Conservation (phyloP, 2,113 vertebrate species). For the Aspidoscelis tigris region DNA sequence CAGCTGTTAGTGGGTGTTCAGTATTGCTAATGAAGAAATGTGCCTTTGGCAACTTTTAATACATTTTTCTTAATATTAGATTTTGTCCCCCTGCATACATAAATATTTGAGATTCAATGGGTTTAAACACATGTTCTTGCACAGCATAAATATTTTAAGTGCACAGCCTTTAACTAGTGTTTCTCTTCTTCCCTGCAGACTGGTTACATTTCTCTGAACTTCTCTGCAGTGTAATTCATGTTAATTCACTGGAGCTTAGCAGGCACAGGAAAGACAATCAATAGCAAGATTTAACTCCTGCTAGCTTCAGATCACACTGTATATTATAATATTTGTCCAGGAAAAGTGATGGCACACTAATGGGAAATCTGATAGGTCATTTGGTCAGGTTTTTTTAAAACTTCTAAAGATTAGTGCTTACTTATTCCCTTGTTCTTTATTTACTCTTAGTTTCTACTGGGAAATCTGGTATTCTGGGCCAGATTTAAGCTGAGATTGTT, state of each 20-base stretch:
- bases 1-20: slow-evolving; percentile 22
- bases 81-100: slow-evolving; percentile 17
- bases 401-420: neutral
- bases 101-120: slow-evolving; percentile 50
- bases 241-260: slow-evolving; percentile 30
- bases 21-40: slow-evolving; percentile 45
- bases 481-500: neutral
- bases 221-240: neutral
- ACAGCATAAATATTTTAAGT: slow-evolving; percentile 47
- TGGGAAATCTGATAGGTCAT: neutral
- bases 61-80: slow-evolving; percentile 48
- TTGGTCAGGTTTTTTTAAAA: fast-evolving
- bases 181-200: slow-evolving; percentile 10
- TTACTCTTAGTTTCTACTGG: neutral
- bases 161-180: neutral
- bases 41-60: slow-evolving; percentile 54
- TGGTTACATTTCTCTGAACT: slow-evolving; percentile 14
- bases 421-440: neutral
- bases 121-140: slow-evolving; percentile 43
- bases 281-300: slow-evolving; percentile 45
- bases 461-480: neutral
- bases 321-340: slow-evolving; percentile 4
- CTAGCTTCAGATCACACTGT: slow-evolving; percentile 18
- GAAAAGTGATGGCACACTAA: slow-evolving; percentile 9
- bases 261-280: slow-evolving; percentile 1